phyloP scores from a whole-genome alignment of 92 coral and sea anemone genomes.

The Phymanthus crucifer region DNA sequence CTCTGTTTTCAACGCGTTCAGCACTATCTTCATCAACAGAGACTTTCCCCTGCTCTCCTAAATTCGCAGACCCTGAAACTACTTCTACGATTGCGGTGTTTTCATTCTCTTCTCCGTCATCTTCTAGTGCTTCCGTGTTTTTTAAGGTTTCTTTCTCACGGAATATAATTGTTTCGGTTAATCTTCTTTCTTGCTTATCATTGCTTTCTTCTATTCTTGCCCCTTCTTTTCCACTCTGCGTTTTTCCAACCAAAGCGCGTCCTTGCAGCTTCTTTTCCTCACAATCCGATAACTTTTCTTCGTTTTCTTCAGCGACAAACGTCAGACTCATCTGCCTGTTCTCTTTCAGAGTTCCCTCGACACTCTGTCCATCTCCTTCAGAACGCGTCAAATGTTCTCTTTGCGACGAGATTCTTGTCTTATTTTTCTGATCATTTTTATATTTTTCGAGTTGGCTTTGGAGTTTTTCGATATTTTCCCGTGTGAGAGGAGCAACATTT shows the following conservation, averaged over 20 bases:
- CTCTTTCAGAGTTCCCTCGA: slow-evolving; percentile 19
- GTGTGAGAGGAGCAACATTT: slow-evolving; percentile 44
- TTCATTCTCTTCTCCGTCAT: not conserved
- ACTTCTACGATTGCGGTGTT: not conserved
- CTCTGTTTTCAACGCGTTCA: not conserved
- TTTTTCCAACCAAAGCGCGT: not conserved
- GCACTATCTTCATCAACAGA: not conserved
- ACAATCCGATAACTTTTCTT: not conserved
- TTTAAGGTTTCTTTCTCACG: not conserved
- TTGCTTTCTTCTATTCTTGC: not conserved
- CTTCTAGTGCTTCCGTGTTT: not conserved
- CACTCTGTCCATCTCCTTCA: slow-evolving; percentile 69
- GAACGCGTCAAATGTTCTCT: slow-evolving; percentile 26
- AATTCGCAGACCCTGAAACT: not conserved
- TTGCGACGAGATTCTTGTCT: not conserved
- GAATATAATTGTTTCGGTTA: not conserved
- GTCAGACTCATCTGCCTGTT: slow-evolving; percentile 4
- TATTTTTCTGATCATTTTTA: not conserved
- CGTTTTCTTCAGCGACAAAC: not conserved
- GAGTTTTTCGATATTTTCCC: slow-evolving; percentile 61
- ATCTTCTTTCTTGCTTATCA: not conserved
- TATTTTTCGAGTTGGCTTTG: slow-evolving; percentile 15
- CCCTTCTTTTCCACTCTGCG: not conserved
- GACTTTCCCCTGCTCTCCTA: not conserved
- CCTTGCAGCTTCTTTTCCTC: not conserved